Percentiles rank a stretch among this genome's conserved stretches.
These are phyloP conservation scores for Drosophila burlai DNA, from an alignment of 1,140 invertebrate genomes.

Conservation along the genomic window DNA sequence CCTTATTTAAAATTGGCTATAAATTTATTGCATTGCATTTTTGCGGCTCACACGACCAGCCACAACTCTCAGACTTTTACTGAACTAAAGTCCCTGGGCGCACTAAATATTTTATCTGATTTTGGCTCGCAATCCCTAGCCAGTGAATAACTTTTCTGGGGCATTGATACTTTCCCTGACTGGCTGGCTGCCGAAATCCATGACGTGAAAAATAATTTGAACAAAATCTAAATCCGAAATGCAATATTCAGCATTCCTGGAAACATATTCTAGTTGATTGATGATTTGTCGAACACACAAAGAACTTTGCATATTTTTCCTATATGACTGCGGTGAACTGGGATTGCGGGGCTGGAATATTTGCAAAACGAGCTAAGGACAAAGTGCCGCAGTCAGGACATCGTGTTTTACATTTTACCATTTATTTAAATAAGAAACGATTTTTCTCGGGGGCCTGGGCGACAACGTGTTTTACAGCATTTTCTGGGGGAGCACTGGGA, in stretches of 20 bases:
- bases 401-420: conserved; percentile 46
- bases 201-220: conserved; percentile 39
- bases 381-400: conserved; percentile 30
- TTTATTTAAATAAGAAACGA: conserved; percentile 41
- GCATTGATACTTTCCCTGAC: conserved; percentile 10
- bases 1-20: too few species aligned
- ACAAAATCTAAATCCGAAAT: conserved; percentile 46
- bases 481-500: conserved; percentile 13
- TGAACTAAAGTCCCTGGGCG: conserved; percentile 5
- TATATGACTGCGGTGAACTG: conserved; percentile 22
- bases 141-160: conserved; percentile 3
- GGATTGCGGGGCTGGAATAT: conserved; percentile 7
- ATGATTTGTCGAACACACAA: conserved; percentile 26
- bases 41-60: conserved; percentile 1
- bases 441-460: conserved; percentile 12
- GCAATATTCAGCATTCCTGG: conserved; percentile 54
- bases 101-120: conserved; percentile 18
- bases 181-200: neutral
- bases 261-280: conserved; percentile 25
- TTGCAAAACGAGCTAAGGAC: neutral
- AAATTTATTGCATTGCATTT: conserved; percentile 2
- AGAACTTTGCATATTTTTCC: conserved; percentile 30
- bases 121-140: neutral
- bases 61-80: neutral
- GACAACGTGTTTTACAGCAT: conserved; percentile 33